These are phyloP conservation scores for Poecilia gillii DNA, from an alignment of 2,797 vertebrate genomes.

Conservation along the genomic window DNA sequence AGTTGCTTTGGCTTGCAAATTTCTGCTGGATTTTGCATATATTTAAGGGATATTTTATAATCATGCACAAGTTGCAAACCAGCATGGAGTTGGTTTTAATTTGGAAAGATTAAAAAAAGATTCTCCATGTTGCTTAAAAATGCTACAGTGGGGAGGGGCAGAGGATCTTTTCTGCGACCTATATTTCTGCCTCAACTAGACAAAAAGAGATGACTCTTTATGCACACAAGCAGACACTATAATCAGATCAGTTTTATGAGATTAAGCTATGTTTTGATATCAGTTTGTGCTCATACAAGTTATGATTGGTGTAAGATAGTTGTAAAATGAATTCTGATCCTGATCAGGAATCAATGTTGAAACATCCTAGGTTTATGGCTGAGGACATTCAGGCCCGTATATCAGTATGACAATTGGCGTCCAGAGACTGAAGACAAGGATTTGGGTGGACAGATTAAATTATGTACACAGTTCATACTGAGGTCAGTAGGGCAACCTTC, in stretches of 20 bases:
- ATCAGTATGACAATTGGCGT: neutral
- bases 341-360: neutral
- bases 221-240: neutral
- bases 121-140: neutral
- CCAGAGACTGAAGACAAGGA: neutral
- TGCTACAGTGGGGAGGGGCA: neutral
- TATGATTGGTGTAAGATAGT: neutral
- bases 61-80: neutral
- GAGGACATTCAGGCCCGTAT: neutral
- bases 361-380: neutral
- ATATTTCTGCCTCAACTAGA: neutral
- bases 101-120: neutral
- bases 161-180: neutral
- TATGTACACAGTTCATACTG: neutral
- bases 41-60: constrained; percentile 11
- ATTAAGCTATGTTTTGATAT: neutral
- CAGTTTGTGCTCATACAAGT: neutral
- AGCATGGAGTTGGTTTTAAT: neutral
- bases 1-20: constrained; percentile 30
- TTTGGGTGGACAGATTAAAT: neutral
- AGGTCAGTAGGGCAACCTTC: neutral
- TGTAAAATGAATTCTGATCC: neutral
- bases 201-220: neutral
- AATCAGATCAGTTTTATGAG: neutral
- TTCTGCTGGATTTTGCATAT: neutral